Conservation (phyloP, 2,888 invertebrate genomes). For the Eilema depressum region DNA sequence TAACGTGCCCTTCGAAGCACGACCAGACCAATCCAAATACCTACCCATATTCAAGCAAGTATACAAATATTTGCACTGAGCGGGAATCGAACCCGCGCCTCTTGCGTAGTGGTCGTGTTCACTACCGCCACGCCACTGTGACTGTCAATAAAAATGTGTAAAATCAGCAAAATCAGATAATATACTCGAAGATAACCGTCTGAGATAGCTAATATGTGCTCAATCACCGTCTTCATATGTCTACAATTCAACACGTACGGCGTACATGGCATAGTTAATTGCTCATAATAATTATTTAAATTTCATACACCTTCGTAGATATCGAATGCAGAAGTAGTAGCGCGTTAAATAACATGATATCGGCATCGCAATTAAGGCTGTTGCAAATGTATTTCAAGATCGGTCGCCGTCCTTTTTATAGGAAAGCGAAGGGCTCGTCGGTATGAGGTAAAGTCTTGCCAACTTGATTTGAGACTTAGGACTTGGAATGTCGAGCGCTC, state of each 20-base stretch:
- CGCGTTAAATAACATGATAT: not conserved
- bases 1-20: too few relatives aligned
- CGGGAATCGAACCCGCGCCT: too few relatives aligned
- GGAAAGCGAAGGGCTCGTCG: not conserved
- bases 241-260: constrained; percentile 41
- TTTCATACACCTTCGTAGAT: constrained; percentile 9
- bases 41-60: too few relatives aligned
- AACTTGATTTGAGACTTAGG: not conserved
- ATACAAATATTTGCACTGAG: too few relatives aligned
- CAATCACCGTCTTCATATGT: constrained; percentile 27
- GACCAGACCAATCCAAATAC: too few relatives aligned
- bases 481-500: not conserved
- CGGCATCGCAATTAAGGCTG: not conserved
- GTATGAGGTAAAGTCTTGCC: not conserved
- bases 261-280: constrained; percentile 28
- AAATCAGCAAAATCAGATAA: constrained; percentile 26
- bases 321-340: constrained; percentile 3
- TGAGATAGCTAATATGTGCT: constrained; percentile 27
- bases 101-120: too few relatives aligned
- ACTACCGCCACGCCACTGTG: too few relatives aligned
- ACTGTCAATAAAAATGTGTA: not conserved
- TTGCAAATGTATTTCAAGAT: constrained; percentile 6
- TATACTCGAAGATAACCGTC: constrained; percentile 10
- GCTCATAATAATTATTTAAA: constrained; percentile 18
- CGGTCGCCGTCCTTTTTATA: not conserved